Base-by-base conservation (phyloP, 2,888 invertebrate species). In the Acrobasis consociella region DNA sequence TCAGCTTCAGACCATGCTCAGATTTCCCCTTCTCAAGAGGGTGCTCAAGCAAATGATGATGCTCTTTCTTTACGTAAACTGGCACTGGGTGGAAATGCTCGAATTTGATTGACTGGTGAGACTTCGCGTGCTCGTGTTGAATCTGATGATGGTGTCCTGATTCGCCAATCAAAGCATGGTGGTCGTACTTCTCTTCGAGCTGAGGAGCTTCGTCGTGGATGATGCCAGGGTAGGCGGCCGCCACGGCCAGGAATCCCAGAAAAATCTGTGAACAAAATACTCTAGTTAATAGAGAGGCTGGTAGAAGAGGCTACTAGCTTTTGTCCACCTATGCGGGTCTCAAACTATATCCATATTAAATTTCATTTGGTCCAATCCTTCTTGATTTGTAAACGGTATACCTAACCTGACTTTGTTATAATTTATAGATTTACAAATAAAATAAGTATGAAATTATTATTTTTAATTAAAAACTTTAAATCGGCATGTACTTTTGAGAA, bases 11-110 rank as follows among this genome's bases (percentile, higher is more conserved):
- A 74, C 93, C 93, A 69, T 93, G 93, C 72, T 94, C 94, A 72
- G 93, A 93, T 70, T 94, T 93, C 59, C 95, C 95, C 71, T 94
- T 93, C 75, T 94, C 94, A 62, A 95, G 83, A 5, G 95, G 95
- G 73, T 95, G 94, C 72, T 95, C 93, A 5, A 95, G 77, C 65
- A 94, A 84, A 78, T 95, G 94, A 72, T 93, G 93, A 83, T 95
- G 94, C 74, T 95, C 95, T 73, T 95, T 94, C 86, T 95, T 95
- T 8, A 95, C 91, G 82, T 95, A 95, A 0, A 95, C 95, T 1
- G 95, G 95, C 1, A 95, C 95, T 0, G 95, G 93, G 74, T 95
- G 95, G 87, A 94, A 95, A 77, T 95, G 95, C 78, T 95, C 95
- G 70, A 95, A 94, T 73, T 95, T 94, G 69, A 95, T 94, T 64